Evolutionary conservation across 2,888 invertebrate species (phyloP).

Genomic region (Parnassius glacialis): DNA sequence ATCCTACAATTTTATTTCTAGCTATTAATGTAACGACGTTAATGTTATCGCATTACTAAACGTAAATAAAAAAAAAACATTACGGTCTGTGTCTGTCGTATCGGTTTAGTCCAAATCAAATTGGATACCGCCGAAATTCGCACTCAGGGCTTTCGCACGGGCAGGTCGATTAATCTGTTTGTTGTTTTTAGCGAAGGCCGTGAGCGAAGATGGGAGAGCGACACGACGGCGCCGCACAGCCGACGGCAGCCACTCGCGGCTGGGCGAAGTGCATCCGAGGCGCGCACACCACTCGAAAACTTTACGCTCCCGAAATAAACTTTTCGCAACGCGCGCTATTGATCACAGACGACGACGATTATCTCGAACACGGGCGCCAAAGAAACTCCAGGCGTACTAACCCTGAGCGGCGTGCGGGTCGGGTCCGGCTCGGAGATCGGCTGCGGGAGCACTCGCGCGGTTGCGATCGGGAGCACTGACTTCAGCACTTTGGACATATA

Average conservation of each 20-base stretch:
- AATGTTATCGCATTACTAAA: conserved; percentile 71
- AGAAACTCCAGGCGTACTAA: conserved; percentile 60
- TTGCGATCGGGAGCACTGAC: conserved; percentile 76
- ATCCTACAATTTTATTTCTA: conserved; percentile 75
- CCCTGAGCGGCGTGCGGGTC: conserved; percentile 74
- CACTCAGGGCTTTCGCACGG: conserved; percentile 56
- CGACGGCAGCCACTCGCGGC: conserved; percentile 70
- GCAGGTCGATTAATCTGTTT: conserved; percentile 76
- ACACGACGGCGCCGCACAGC: conserved; percentile 70
- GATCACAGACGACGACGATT: conserved; percentile 49
- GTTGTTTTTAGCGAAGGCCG: conserved; percentile 72
- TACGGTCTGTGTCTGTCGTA: conserved; percentile 50
- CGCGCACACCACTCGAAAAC: conserved; percentile 73
- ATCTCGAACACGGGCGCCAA: conserved; percentile 40
- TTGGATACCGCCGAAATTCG: conserved; percentile 49
- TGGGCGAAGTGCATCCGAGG: conserved; percentile 70
- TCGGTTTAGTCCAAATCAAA: conserved; percentile 44
- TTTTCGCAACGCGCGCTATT: conserved; percentile 61
- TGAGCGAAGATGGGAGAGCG: conserved; percentile 67
- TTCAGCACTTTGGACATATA: conserved; percentile 78
- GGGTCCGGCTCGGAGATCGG: conserved; percentile 69
- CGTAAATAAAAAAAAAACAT: conserved; percentile 70
- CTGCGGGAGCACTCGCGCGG: conserved; percentile 76
- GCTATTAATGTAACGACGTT: conserved; percentile 66
- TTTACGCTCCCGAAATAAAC: conserved; percentile 71